A percentile compares a stretch with the other conserved stretches of the same genome.
These are phyloP conservation scores for Thereva unica DNA, from an alignment of 2,888 invertebrate species.

Conservation along the genomic window DNA sequence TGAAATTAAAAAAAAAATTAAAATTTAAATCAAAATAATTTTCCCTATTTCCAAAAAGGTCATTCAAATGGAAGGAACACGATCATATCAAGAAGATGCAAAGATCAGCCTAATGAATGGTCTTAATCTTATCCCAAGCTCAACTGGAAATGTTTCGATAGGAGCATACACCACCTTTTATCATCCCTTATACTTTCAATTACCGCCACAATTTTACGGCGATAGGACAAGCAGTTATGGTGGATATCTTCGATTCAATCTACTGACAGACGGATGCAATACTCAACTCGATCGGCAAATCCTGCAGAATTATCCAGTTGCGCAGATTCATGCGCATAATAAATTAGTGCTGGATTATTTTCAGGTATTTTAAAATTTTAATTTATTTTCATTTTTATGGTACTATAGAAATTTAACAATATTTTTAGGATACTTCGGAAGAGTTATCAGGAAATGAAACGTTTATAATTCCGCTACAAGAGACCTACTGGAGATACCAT, in stretches of 20 bases:
- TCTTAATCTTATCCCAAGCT: constrained; percentile 66
- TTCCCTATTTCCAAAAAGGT: constrained; percentile 39
- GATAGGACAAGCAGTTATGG: constrained; percentile 91
- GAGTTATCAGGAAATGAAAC: constrained; percentile 60
- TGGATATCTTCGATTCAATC: constrained; percentile 79
- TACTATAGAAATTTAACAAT: background rate
- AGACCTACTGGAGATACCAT: constrained; percentile 71
- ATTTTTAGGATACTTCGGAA: constrained; percentile 52
- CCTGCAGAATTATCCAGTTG: constrained; percentile 72
- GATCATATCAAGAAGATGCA: constrained; percentile 56
- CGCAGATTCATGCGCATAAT: constrained; percentile 77
- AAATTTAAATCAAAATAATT: background rate
- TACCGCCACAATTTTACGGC: constrained; percentile 80
- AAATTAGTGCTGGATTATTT: constrained; percentile 77
- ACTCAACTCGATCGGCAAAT: constrained; percentile 63
- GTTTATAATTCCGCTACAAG: constrained; percentile 69
- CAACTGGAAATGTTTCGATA: constrained; percentile 58
- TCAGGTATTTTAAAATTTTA: constrained; percentile 54
- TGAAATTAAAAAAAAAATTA: background rate
- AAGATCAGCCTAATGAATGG: constrained; percentile 64
- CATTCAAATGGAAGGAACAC: constrained; percentile 54
- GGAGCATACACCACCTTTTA: constrained; percentile 54
- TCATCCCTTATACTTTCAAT: constrained; percentile 57
- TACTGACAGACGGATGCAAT: constrained; percentile 68
- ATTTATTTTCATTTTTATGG: background rate